Evolutionary conservation across 1,140 invertebrate species (phyloP).

Genomic region (Pseudachorutes palmiensis): DNA sequence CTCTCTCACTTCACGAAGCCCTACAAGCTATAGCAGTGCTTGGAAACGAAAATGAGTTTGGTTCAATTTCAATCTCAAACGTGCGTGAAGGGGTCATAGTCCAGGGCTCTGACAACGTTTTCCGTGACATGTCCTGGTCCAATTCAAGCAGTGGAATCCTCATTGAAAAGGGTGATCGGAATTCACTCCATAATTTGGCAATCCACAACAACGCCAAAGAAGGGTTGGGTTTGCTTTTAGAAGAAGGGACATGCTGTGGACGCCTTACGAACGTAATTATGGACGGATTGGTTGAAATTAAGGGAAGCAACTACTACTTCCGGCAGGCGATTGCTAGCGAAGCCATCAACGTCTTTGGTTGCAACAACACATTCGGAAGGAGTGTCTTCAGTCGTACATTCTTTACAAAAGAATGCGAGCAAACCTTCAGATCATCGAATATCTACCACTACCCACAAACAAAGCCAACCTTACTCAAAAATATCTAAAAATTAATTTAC

Average conservation of each 20-base stretch:
- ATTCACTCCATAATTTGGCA: constrained; percentile 24
- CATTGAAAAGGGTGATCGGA: constrained; percentile 23
- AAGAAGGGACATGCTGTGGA: constrained; percentile 22
- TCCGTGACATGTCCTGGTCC: constrained; percentile 22
- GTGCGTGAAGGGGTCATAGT: constrained; percentile 24
- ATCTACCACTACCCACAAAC: constrained; percentile 24
- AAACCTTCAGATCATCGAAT: constrained; percentile 21
- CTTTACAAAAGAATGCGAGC: constrained; percentile 24
- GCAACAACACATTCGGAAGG: constrained; percentile 26
- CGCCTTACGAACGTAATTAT: constrained; percentile 20
- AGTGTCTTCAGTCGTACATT: constrained; percentile 23
- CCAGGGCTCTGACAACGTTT: constrained; percentile 16
- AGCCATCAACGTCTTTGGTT: constrained; percentile 28
- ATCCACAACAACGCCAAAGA: constrained; percentile 21
- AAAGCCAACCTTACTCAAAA: constrained; percentile 16
- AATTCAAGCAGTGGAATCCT: constrained; percentile 22
- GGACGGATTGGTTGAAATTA: constrained; percentile 22
- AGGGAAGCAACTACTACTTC: constrained; percentile 21
- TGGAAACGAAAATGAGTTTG: constrained; percentile 21
- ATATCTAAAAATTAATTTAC: constrained; percentile 10
- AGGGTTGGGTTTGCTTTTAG: constrained; percentile 15
- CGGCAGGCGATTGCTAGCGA: constrained; percentile 17
- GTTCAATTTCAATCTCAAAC: constrained; percentile 26
- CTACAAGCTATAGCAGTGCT: constrained; percentile 20
- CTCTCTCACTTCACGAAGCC: constrained; percentile 18